Base-by-base conservation (phyloP, 1,140 invertebrate species). In the Temnothorax nylanderi region DNA sequence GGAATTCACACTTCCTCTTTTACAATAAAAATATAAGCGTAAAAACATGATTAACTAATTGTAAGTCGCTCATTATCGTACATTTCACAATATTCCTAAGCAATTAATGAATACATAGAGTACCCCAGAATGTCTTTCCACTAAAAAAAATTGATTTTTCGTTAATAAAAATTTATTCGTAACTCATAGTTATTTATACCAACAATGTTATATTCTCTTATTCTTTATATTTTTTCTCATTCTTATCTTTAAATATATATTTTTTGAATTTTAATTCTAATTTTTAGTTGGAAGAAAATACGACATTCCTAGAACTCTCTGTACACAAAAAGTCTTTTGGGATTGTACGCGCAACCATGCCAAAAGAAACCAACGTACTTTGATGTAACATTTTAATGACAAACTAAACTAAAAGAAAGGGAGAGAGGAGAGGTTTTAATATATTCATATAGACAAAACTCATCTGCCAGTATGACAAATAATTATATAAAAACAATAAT, bases 341-440 rank as follows among this genome's bases (percentile, higher is more conserved):
- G 41, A 78, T 74, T 60, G n/a, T 49, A 47, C 41, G 56, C 26
- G n/a, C 47, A 84, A 84, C 21, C 80, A 84, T 74, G 54, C 80
- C 7, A 82, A 82, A 82, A 82, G 21, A 82, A 74, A 82, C 37
- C 65, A 74, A 74, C 58, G 37, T 72, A 82, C 7, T 49, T 82
- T 47, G 37, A 26, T 60, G 6, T 49, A 78, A 54, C 8, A 32
- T 58, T 47, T 82, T n/a, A 74, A 82, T 56, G 3, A 74, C 32
- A 58, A 58, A 69, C 6, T 58, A 47, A 58, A 54, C 16, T 67
- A 26, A 37, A 65, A 32, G 5, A 18, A 81, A 51, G 26, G 11
- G 64, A 54, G 16, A 37, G 18, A 37, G 21, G 3, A 37, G 4
- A 51, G 26, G 16, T 54, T 69, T 56, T n/a, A 41, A 81, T 71